Conservation (phyloP, 2,113 vertebrate genomes). For the Dicaeum eximium region DNA sequence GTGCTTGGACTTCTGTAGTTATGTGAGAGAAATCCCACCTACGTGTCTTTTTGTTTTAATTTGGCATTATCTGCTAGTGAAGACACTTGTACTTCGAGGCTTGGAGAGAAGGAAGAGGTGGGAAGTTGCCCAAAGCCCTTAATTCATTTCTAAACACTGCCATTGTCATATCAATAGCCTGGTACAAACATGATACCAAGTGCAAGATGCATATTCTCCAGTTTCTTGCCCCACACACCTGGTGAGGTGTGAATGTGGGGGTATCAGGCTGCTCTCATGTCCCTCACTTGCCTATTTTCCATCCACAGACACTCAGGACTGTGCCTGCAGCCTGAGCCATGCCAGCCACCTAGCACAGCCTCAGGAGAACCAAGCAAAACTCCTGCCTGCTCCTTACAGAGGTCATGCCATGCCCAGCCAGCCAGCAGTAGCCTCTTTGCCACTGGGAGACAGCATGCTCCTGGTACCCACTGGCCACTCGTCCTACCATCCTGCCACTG, state of each 20-base stretch:
- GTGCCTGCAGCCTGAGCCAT: neutral
- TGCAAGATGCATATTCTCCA: neutral
- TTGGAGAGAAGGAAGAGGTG: neutral
- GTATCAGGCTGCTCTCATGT: neutral
- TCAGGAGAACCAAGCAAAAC: rapidly evolving
- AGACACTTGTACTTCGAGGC: rapidly evolving
- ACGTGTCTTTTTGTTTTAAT: neutral
- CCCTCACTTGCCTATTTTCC: rapidly evolving
- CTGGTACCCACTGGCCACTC: neutral
- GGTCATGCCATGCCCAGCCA: rapidly evolving
- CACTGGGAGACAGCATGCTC: neutral
- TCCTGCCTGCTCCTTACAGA: neutral
- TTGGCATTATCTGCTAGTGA: neutral
- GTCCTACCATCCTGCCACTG: neutral
- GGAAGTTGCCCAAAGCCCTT: neutral
- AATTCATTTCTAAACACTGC: neutral
- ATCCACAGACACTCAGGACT: rapidly evolving
- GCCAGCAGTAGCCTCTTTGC: neutral
- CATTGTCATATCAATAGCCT: neutral
- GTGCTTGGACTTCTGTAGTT: neutral
- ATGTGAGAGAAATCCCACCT: rapidly evolving
- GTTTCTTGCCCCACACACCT: neutral
- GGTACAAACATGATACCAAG: rapidly evolving
- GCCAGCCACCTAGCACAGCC: rapidly evolving
- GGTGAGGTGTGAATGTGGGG: rapidly evolving